Evolutionary conservation across 2,797 vertebrate genomes (phyloP), one percentile per base, ranked within the genome.

Genomic region (Sebastes trivittatus): DNA sequence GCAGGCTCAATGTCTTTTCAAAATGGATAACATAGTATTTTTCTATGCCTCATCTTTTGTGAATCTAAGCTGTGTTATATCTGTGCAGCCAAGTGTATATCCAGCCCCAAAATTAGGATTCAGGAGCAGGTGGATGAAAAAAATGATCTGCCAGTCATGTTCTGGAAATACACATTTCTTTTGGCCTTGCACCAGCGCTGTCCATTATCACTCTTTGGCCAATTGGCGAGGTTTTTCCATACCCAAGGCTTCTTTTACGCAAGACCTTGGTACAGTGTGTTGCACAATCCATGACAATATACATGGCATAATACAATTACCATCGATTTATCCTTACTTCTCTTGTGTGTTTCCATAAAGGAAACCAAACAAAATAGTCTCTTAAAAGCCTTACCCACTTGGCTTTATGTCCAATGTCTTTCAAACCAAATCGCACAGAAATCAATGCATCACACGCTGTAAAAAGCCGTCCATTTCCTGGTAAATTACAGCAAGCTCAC

Each of bases 401-500:
- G 25, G 8, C 23, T 78, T 66, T 46, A 58, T 32, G n/a, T 66
- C 7, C 32, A 29, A 75, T 30, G 16, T 23, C 25, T 29, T 82
- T 79, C 11, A 76, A 85, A 81, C 42, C 27, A 56, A 72, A 89
- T 73, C 30, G 85, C 23, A 49, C 30, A 66, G 46, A 83, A 88
- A 88, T 87, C 81, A 78, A 79, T 88, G 73, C 34, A 46, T 36
- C 4, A 65, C 30, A 73, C 9, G 27, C 10, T 23, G 60, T 70
- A 54, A 58, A 84, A 81, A 69, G 23, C 14, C 27, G 1, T 58
- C 42, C 68, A 78, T 87, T 91, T 87, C 67, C 80, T 87, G 58
- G 69, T 85, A 77, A 77, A 89, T 88, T 77, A 75, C 42, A 76
- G 23, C 60, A 55, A 49, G 25, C 42, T 67, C 64, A 65, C 56